These are phyloP conservation scores for Drosophila nasuta DNA, from an alignment of 1,140 invertebrate species.

Conservation along the genomic window DNA sequence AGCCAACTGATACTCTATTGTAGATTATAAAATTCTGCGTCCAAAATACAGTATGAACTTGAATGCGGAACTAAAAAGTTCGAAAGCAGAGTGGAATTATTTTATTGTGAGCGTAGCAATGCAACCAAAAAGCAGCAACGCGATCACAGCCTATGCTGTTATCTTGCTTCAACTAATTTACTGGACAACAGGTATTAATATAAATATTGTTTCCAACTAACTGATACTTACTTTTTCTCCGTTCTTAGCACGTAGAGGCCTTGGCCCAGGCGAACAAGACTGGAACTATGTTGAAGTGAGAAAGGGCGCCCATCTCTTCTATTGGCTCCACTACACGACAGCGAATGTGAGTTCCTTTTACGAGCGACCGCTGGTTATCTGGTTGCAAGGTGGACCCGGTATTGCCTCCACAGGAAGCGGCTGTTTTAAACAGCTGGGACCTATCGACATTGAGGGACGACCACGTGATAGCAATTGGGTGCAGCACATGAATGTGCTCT, in stretches of 20 bases:
- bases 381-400: constrained; percentile 92
- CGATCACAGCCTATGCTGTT: constrained; percentile 14
- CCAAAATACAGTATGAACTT: constrained; percentile 57
- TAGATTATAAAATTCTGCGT: constrained; percentile 39
- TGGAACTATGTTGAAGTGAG: constrained; percentile 90
- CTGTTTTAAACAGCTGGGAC: constrained; percentile 92
- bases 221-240: too few species aligned
- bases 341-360: constrained; percentile 86
- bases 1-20: constrained; percentile 37
- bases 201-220: too few species aligned
- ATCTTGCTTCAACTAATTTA: constrained; percentile 31
- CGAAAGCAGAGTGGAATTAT: not conserved
- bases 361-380: constrained; percentile 90
- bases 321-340: constrained; percentile 92
- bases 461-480: constrained; percentile 91
- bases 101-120: constrained; percentile 42
- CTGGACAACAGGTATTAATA: too few species aligned
- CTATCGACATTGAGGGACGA: constrained; percentile 88
- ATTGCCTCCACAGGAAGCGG: constrained; percentile 91
- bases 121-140: constrained; percentile 22
- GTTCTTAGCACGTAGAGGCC: too few species aligned
- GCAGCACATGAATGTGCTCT: constrained; percentile 91
- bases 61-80: constrained; percentile 19
- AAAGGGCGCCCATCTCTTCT: constrained; percentile 92
- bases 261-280: constrained; percentile 86